Evolutionary conservation across 2,888 invertebrate genomes (phyloP), one percentile per base, ranked within the genome.

Genomic region (Acleris holmiana): DNA sequence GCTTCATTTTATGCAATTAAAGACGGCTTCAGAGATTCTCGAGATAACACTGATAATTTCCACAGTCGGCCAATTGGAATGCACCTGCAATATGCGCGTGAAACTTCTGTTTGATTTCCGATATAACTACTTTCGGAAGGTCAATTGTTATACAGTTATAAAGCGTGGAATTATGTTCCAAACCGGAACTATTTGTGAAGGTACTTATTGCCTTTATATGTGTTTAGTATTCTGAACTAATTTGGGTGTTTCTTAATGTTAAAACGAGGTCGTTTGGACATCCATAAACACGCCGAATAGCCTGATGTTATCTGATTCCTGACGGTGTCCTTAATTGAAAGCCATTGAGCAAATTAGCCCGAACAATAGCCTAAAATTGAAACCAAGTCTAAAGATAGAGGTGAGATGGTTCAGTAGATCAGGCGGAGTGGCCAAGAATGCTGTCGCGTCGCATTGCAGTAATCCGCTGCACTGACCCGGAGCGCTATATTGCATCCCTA

Each of bases 371-470:
- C 25, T 21, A 48, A 63, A 47, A 47, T 46, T 58, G 57, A 58
- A 57, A 41, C 23, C 40, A 40, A 40, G 18, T 54, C 59, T 64
- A 59, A 54, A 64, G 53, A 54, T 64, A 64, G 59, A 53, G 40
- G 40, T 54, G 40, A 61, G 51, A 40, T 58, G 48, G 55, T 50
- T 64, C 55, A 15, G 44, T 19, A n/a, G 40, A 53, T 7, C 48
- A 59, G 47, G 18, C 19, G 19, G 44, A 21, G 49, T 47, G 56
- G 68, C 67, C 68, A 62, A 68, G 67, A 68, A 66, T 59, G 62
- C 62, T 41, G 72, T 71, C 77, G 80, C 79, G 79, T 70, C 80
- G 80, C 80, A 68, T 71, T 73, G 76, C 76, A 74, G 70, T 73
- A 74, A 72, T 68, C 76, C 68, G 64, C 55, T 63, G 68, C 67